Conservation (phyloP, 2,888 invertebrate species). For the Nectonema munidae region DNA sequence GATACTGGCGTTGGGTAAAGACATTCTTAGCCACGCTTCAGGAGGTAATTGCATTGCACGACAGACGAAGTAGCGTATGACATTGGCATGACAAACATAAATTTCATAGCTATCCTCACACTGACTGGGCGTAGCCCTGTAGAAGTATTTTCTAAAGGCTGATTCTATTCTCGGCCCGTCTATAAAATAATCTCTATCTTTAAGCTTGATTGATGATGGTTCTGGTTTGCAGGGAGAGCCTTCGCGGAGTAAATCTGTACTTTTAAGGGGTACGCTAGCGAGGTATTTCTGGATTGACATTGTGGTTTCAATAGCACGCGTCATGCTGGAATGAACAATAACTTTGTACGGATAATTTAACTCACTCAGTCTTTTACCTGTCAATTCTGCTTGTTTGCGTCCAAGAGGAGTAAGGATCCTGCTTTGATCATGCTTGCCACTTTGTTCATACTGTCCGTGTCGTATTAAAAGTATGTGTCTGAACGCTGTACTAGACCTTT, state of each 20-base stretch:
- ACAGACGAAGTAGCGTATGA: constrained; percentile 73
- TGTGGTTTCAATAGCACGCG: constrained; percentile 61
- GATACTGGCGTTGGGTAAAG: constrained; percentile 59
- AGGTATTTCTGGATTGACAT: constrained; percentile 41
- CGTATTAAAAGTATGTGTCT: constrained; percentile 60
- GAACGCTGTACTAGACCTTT: constrained; percentile 31
- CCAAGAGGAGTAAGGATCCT: constrained; percentile 46
- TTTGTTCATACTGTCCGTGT: constrained; percentile 64
- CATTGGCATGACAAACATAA: constrained; percentile 83
- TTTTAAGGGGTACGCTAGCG: constrained; percentile 28
- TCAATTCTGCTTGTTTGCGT: constrained; percentile 46
- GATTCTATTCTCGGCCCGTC: constrained; percentile 79
- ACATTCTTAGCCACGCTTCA: constrained; percentile 74
- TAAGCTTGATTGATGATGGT: too few species aligned
- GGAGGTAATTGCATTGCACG: constrained; percentile 73
- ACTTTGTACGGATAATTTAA: constrained; percentile 43
- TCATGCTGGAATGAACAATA: constrained; percentile 60
- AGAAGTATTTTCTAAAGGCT: constrained; percentile 62
- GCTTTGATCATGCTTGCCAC: constrained; percentile 37
- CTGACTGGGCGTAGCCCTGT: constrained; percentile 47
- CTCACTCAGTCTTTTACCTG: constrained; percentile 42
- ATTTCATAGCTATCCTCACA: constrained; percentile 49
- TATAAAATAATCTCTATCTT: too few species aligned
- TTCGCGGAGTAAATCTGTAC: constrained; percentile 47
- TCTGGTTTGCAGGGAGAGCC: constrained; percentile 78